Percentiles rank a stretch among this genome's conserved stretches.
Conservation (phyloP, 2,797 vertebrate species). For the Bovichtus diacanthus region DNA sequence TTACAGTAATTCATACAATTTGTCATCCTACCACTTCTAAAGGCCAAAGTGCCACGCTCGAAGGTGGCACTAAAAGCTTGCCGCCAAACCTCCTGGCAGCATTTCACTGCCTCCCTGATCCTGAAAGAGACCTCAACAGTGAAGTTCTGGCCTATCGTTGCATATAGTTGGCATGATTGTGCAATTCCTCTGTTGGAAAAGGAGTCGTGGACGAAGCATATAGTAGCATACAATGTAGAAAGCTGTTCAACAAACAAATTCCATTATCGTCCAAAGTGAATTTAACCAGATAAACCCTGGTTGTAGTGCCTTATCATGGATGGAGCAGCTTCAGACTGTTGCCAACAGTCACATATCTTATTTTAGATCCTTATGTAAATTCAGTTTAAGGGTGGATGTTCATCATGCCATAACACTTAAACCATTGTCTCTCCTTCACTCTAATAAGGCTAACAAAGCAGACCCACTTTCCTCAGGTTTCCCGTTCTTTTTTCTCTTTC, state of each 20-base stretch:
- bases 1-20: not conserved
- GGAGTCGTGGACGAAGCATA: not conserved
- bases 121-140: not conserved
- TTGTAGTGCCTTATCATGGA: not conserved
- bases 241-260: not conserved
- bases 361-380: constrained; percentile 25
- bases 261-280: not conserved
- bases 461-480: constrained; percentile 73
- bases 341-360: constrained; percentile 8
- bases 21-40: too few species aligned
- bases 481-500: constrained; percentile 7
- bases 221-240: not conserved
- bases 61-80: not conserved
- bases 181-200: not conserved
- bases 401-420: constrained; percentile 7
- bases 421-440: constrained; percentile 25
- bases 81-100: too few species aligned
- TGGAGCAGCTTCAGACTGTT: not conserved
- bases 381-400: constrained; percentile 27
- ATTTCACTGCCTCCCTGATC: not conserved
- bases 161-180: not conserved
- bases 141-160: not conserved
- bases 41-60: not conserved
- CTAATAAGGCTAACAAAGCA: constrained; percentile 47
- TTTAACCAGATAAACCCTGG: constrained; percentile 3